Evolutionary conservation across 2,888 invertebrate species (phyloP).

Genomic region (Timandra comae): DNA sequence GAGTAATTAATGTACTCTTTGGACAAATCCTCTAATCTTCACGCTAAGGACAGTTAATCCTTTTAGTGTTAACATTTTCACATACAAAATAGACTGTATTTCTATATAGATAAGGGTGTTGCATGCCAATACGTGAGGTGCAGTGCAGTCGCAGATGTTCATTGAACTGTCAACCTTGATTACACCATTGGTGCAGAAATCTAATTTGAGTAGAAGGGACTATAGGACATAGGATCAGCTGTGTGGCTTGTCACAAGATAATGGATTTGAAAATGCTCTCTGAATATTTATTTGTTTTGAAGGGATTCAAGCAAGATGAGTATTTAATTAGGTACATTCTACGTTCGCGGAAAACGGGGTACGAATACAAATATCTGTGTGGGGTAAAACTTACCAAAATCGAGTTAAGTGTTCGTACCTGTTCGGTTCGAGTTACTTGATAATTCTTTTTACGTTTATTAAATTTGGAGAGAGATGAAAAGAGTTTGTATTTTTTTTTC

Average conservation of each 20-base stretch:
- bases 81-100: conserved; percentile 12
- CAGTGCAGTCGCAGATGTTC: conserved; percentile 57
- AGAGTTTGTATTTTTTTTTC: conserved; percentile 1
- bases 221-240: conserved; percentile 43
- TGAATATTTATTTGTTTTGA: conserved; percentile 41
- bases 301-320: conserved; percentile 31
- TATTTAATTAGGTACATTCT: conserved; percentile 31
- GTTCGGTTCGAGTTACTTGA: too few relatives aligned
- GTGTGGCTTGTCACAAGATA: conserved; percentile 48
- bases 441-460: too few relatives aligned
- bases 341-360: conserved; percentile 13
- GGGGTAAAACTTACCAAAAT: conserved; percentile 3
- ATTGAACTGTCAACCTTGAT: conserved; percentile 63
- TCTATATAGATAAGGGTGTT: conserved; percentile 27
- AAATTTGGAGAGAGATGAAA: too few relatives aligned
- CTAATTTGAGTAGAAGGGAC: conserved; percentile 50
- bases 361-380: conserved; percentile 6
- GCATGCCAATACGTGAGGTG: conserved; percentile 16
- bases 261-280: conserved; percentile 44
- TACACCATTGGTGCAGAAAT: conserved; percentile 60
- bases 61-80: background rate
- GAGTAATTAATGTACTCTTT: too few relatives aligned
- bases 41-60: background rate
- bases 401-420: too few relatives aligned
- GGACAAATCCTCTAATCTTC: too few relatives aligned